Evolutionary conservation across 2,113 vertebrate genomes (phyloP).

Genomic region (Pimephales promelas): DNA sequence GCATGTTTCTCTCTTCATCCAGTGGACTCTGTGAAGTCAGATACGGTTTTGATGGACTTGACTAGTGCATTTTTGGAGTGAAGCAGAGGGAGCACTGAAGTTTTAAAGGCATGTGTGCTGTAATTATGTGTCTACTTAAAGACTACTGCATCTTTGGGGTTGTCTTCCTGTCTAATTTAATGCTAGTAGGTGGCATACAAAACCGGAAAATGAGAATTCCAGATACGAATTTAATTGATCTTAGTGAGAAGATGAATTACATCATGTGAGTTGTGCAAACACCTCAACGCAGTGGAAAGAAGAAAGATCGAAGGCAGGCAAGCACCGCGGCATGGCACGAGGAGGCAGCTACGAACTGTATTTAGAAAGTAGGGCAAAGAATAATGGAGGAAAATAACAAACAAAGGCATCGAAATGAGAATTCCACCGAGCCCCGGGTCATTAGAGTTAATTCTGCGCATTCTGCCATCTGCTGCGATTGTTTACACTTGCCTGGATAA

Average conservation of each 20-base stretch:
- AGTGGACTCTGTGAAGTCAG: constrained; percentile 40
- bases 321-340: constrained; percentile 62
- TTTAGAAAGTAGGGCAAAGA: constrained; percentile 80
- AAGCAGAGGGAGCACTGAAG: constrained; percentile 7
- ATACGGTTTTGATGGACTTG: constrained; percentile 38
- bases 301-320: constrained; percentile 50
- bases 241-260: constrained; percentile 11
- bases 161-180: constrained; percentile 18
- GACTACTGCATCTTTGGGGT: constrained; percentile 27
- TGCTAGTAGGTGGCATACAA: constrained; percentile 37
- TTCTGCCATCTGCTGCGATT: constrained; percentile 91
- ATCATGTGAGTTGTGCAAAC: constrained; percentile 28
- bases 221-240: constrained; percentile 7
- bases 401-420: constrained; percentile 77
- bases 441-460: constrained; percentile 82
- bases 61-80: neutral
- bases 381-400: constrained; percentile 78
- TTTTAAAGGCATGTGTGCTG: constrained; percentile 44
- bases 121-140: constrained; percentile 38
- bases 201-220: neutral
- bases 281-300: constrained; percentile 24
- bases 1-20: constrained; percentile 14
- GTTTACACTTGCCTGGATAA: constrained; percentile 94
- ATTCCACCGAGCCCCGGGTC: constrained; percentile 81
- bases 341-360: constrained; percentile 72